Evolutionary conservation across 2,888 invertebrate genomes (phyloP), one percentile per base, ranked within the genome.

Genomic region (Brachyptera risi): DNA sequence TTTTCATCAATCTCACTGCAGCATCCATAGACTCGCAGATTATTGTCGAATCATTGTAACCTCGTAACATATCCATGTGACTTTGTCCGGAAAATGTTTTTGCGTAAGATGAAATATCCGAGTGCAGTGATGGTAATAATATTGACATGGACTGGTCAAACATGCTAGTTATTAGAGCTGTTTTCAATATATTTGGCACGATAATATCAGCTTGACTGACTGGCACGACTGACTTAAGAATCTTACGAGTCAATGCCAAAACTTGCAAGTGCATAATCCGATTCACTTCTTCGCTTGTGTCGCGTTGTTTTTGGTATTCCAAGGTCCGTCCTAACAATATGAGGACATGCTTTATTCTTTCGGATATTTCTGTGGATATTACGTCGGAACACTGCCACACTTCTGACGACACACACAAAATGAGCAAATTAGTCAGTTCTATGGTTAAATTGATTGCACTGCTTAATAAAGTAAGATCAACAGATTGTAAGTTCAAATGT

Each of bases 281-380:
- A 50, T 31, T 24, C 3, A 15, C 44, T 5, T 51, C 58, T 49
- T 26, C 21, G n/a, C 17, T 4, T 1, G 17, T 17, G n/a, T 51
- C 59, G 37, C 24, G 23, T 37, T 17, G 19, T 17, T 51, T 17
- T 24, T 59, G 50, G 15, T 15, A 59, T 37, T 75, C 76, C 38
- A 84, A 68, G 40, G 81, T 71, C 62, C 83, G 84, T 13, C 84
- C 85, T 63, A 83, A 71, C 65, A 80, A 73, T n/a, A 80, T 74
- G 72, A 86, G 78, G 7, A 78, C 72, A 73, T 80, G 79, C 65
- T 79, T 80, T 47, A 81, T 76, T 67, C 80, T 79, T 63, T 79
- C 80, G 15, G 80, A 73, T 60, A 82, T 75, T 56, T 79, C 78
- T 63, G 78, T 72, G 58, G 78, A 74, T 1, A 74, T 75, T 68